Conservation (phyloP, 1,140 invertebrate species). For the Radopholus similis region DNA sequence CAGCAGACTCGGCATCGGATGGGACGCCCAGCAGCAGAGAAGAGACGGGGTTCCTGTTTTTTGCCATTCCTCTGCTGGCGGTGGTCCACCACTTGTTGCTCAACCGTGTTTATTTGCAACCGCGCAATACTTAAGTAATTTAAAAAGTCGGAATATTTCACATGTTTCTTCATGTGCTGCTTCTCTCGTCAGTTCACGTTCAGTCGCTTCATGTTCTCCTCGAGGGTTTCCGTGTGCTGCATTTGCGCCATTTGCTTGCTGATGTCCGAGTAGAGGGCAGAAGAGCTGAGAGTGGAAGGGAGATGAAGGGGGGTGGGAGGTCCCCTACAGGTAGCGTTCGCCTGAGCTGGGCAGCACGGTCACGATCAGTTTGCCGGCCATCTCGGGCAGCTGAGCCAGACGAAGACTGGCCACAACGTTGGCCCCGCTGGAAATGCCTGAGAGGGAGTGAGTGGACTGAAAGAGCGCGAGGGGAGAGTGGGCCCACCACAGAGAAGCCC, state of each 20-base stretch:
- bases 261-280: slow-evolving; percentile 46
- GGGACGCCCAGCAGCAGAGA: too few species aligned
- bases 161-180: too few species aligned
- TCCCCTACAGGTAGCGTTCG: slow-evolving; percentile 51
- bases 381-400: slow-evolving; percentile 49
- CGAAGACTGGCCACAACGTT: slow-evolving; percentile 37
- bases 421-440: slow-evolving; percentile 57
- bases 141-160: too few species aligned
- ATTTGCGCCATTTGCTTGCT: slow-evolving; percentile 47
- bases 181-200: too few species aligned
- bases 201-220: slow-evolving; percentile 45
- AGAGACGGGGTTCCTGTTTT: too few species aligned
- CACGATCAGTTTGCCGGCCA: slow-evolving; percentile 55
- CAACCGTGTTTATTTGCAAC: too few species aligned
- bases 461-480: neutral
- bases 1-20: too few species aligned
- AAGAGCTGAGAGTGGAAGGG: slow-evolving; percentile 30
- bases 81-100: too few species aligned
- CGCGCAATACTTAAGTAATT: too few species aligned
- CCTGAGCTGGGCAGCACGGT: slow-evolving; percentile 58
- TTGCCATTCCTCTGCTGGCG: too few species aligned
- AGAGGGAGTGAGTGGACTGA: slow-evolving; percentile 13
- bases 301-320: neutral
- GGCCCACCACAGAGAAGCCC: slow-evolving; percentile 53
- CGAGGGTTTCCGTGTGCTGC: slow-evolving; percentile 39